A percentile compares a stretch with the other conserved stretches of the same genome.
Evolutionary conservation across 2,888 invertebrate species (phyloP).

Genomic region (Galerucella calmariensis): DNA sequence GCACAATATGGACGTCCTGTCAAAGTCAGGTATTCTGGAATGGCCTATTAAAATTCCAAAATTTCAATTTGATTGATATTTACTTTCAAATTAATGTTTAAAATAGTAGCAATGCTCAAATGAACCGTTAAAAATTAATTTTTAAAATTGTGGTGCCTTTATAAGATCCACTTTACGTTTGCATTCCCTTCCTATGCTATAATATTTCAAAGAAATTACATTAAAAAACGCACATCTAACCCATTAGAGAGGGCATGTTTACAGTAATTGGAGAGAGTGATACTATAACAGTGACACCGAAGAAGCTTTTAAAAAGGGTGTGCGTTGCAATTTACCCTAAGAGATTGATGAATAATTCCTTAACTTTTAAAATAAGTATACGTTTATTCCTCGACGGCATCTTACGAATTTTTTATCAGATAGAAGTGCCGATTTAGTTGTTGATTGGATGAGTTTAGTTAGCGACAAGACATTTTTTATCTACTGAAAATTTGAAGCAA

Average conservation of each 20-base stretch:
- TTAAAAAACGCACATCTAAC: conserved; percentile 43
- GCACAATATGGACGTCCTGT: too few species aligned
- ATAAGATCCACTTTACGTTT: conserved; percentile 10
- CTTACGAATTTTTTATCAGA: conserved; percentile 46
- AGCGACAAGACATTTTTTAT: background rate
- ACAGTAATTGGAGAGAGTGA: conserved; percentile 44
- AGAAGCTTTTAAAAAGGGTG: conserved; percentile 46
- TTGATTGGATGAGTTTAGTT: conserved; percentile 12
- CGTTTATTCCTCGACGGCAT: conserved; percentile 46
- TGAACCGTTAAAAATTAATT: background rate
- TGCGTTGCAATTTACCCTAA: conserved; percentile 49
- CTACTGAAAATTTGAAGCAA: background rate
- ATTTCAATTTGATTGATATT: too few species aligned
- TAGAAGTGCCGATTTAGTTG: conserved; percentile 22
- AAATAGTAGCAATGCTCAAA: background rate
- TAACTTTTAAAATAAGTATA: conserved; percentile 56
- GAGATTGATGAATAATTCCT: conserved; percentile 59
- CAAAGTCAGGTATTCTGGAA: too few species aligned
- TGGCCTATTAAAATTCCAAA: too few species aligned
- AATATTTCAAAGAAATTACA: conserved; percentile 41
- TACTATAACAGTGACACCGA: conserved; percentile 42
- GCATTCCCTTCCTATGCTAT: conserved; percentile 13
- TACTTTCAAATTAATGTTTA: background rate
- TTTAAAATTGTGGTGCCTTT: background rate
- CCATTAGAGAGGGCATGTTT: conserved; percentile 44